These are phyloP conservation scores for Tetraneura akinire DNA, from an alignment of 1,140 invertebrate species.

Conservation along the genomic window DNA sequence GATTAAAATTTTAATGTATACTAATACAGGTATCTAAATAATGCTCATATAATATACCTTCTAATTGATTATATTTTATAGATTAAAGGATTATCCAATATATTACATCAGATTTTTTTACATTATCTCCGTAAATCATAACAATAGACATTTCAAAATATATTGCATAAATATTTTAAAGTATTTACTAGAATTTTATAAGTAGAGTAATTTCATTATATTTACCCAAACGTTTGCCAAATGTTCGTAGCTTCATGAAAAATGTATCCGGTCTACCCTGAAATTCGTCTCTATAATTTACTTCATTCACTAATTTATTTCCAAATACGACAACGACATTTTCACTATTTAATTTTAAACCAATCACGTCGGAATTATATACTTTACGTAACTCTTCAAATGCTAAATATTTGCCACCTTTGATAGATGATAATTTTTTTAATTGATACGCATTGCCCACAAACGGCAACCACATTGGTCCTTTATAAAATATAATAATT, in stretches of 20 bases:
- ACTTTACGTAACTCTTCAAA: conserved; percentile 64
- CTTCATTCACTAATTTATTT: conserved; percentile 63
- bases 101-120: no score
- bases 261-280: conserved; percentile 74
- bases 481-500: conserved; percentile 59
- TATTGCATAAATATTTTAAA: no score
- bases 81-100: no score
- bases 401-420: conserved; percentile 67
- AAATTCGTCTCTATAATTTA: conserved; percentile 68
- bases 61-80: no score
- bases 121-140: no score
- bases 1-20: no score
- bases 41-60: no score
- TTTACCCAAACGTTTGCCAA: conserved; percentile 68
- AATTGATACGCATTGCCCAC: conserved; percentile 67
- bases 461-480: conserved; percentile 70
- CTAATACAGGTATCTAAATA: no score
- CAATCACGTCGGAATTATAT: conserved; percentile 68
- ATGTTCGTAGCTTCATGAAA: conserved; percentile 69
- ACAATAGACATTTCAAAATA: no score
- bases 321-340: conserved; percentile 67
- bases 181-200: neutral
- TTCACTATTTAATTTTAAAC: conserved; percentile 68
- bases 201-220: neutral
- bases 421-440: conserved; percentile 61